Evolutionary conservation across 2,888 invertebrate species (phyloP).

Genomic region (Pyrgus malvae): DNA sequence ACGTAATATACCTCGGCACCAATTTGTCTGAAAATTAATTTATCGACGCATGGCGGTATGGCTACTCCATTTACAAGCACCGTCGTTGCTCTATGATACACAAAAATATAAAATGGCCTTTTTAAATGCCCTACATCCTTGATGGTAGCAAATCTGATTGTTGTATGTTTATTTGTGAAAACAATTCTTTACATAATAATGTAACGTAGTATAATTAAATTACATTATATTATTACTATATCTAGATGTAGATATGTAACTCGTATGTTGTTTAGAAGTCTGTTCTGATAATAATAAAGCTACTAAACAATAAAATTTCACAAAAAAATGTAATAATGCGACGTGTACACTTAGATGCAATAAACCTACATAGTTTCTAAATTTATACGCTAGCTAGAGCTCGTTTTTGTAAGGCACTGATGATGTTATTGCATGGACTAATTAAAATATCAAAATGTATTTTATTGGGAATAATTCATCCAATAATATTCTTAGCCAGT

Average conservation of each 20-base stretch:
- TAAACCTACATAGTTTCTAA: not conserved
- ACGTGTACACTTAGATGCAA: not conserved
- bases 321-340: slow-evolving; percentile 52
- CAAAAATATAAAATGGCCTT: not conserved
- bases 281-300: slow-evolving; percentile 61
- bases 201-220: slow-evolving; percentile 29
- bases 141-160: slow-evolving; percentile 37
- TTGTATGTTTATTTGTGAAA: slow-evolving; percentile 40
- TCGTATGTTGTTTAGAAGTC: slow-evolving; percentile 58
- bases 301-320: slow-evolving; percentile 48
- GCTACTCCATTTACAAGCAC: too few relatives aligned
- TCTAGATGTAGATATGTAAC: slow-evolving; percentile 61
- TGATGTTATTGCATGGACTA: too few relatives aligned
- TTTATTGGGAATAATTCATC: too few relatives aligned
- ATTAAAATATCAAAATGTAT: too few relatives aligned
- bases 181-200: slow-evolving; percentile 41
- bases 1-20: too few relatives aligned
- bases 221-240: slow-evolving; percentile 31
- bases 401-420: too few relatives aligned
- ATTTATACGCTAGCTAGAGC: not conserved
- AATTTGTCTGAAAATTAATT: too few relatives aligned
- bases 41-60: too few relatives aligned
- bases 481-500: too few relatives aligned
- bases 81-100: too few relatives aligned
- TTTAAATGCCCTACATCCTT: slow-evolving; percentile 38